phyloP scores from a whole-genome alignment of 92 coral and sea anemone genomes.

The Actinernus sp. region DNA sequence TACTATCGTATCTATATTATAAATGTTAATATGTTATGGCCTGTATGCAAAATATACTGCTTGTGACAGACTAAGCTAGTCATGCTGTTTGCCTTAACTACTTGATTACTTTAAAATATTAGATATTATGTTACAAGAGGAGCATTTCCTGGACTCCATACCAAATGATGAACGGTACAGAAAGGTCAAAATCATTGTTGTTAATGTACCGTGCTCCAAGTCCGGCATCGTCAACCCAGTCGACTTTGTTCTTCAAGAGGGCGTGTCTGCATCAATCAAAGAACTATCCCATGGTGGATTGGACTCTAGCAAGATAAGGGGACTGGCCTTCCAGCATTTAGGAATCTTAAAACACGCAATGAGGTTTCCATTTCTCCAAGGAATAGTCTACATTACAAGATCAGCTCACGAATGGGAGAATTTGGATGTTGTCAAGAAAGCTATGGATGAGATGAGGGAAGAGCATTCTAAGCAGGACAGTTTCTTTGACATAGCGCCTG shows the following conservation, averaged over 20 bases:
- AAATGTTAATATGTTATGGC: too few species aligned
- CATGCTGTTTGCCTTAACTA: too few species aligned
- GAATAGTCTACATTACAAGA: slow-evolving; percentile 84
- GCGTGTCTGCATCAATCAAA: slow-evolving; percentile 81
- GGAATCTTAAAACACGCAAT: slow-evolving; percentile 88
- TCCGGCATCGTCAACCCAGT: slow-evolving; percentile 96
- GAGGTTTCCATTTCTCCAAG: slow-evolving; percentile 88
- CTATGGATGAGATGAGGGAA: slow-evolving; percentile 79
- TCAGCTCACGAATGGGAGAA: slow-evolving; percentile 84
- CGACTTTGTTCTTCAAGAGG: slow-evolving; percentile 96
- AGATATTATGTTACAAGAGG: slow-evolving; percentile 84
- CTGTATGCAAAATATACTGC: too few species aligned
- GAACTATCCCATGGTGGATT: slow-evolving; percentile 83
- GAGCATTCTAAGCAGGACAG: slow-evolving; percentile 57
- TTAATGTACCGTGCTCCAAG: slow-evolving; percentile 90
- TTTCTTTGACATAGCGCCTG: slow-evolving; percentile 69
- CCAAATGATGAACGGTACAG: slow-evolving; percentile 93
- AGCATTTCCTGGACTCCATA: slow-evolving; percentile 77
- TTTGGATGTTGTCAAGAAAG: slow-evolving; percentile 81
- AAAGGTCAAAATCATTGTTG: slow-evolving; percentile 82
- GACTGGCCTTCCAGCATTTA: slow-evolving; percentile 89
- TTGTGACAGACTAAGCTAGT: too few species aligned
- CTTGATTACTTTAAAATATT: too few species aligned
- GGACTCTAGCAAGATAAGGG: slow-evolving; percentile 72
- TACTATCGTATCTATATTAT: too few species aligned